These are phyloP conservation scores for Danionella dracula DNA, from an alignment of 2,797 vertebrate genomes.

Conservation along the genomic window DNA sequence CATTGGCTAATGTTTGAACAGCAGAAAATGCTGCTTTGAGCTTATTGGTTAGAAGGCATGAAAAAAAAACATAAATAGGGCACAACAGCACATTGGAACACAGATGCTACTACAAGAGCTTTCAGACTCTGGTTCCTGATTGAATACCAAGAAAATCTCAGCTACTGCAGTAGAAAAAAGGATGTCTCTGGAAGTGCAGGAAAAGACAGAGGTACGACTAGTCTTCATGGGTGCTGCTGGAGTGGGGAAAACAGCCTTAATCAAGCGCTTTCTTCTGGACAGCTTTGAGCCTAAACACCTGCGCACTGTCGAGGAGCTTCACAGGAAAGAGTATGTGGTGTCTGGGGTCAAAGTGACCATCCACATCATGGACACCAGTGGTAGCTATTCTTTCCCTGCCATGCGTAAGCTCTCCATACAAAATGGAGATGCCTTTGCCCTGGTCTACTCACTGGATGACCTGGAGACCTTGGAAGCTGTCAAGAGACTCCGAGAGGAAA, in stretches of 20 bases:
- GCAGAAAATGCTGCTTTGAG: too few species aligned
- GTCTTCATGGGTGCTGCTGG: constrained; percentile 87
- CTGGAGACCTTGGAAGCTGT: constrained; percentile 79
- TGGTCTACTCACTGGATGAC: constrained; percentile 83
- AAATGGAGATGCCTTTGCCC: constrained; percentile 82
- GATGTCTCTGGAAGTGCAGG: constrained; percentile 76
- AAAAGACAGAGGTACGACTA: constrained; percentile 81
- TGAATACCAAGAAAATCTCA: too few species aligned
- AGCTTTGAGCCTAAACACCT: constrained; percentile 84
- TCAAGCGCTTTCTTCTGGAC: constrained; percentile 83
- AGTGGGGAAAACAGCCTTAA: constrained; percentile 85
- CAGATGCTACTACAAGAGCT: background rate
- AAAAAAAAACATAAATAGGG: constrained; percentile 65
- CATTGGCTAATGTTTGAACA: too few species aligned
- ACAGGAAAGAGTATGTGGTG: constrained; percentile 84
- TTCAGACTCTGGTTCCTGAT: too few species aligned
- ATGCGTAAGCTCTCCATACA: constrained; percentile 90
- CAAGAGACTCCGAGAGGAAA: constrained; percentile 82
- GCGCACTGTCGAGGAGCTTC: constrained; percentile 84
- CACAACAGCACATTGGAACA: constrained; percentile 24
- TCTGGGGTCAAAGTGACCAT: constrained; percentile 75
- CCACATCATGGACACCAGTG: constrained; percentile 88
- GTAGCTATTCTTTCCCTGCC: constrained; percentile 90
- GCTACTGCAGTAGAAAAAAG: background rate
- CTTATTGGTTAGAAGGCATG: too few species aligned